Percentiles rank a stretch among this genome's conserved stretches.
phyloP scores from a whole-genome alignment of 2,888 invertebrate species.

The Caenorhabditis sp. region DNA sequence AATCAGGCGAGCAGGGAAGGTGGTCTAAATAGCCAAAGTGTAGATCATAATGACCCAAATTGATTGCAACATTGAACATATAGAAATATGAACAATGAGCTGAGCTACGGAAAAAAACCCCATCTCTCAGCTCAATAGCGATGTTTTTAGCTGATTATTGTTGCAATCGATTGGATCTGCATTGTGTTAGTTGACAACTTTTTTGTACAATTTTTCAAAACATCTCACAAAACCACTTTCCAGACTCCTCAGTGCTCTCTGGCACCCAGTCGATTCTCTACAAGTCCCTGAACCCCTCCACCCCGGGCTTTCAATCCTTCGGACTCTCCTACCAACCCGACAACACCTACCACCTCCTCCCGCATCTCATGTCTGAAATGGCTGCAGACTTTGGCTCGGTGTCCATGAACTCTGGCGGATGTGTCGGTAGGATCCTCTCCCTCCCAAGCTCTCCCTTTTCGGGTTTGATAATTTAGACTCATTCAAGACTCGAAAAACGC shows the following conservation, averaged over 20 bases:
- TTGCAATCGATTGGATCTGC: too few relatives aligned
- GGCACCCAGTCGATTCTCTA: constrained; percentile 51
- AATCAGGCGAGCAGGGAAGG: too few relatives aligned
- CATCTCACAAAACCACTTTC: too few relatives aligned
- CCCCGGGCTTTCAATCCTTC: constrained; percentile 43
- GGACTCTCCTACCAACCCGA: constrained; percentile 46
- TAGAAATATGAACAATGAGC: too few relatives aligned
- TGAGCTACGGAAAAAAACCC: too few relatives aligned
- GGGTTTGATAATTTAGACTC: neutral
- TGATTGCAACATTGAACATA: too few relatives aligned
- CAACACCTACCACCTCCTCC: constrained; percentile 31
- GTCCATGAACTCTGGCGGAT: constrained; percentile 61
- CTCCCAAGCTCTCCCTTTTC: constrained; percentile 21
- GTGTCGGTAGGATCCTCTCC: constrained; percentile 46
- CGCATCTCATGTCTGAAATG: constrained; percentile 53
- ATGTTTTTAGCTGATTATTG: too few relatives aligned
- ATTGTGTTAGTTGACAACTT: too few relatives aligned
- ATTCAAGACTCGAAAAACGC: constrained; percentile 49
- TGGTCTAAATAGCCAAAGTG: neutral
- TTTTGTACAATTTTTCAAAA: too few relatives aligned
- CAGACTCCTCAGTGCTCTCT: constrained; percentile 44
- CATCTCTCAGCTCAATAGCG: too few relatives aligned
- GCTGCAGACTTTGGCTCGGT: constrained; percentile 35
- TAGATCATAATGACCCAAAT: too few relatives aligned
- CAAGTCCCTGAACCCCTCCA: constrained; percentile 42